Evolutionary conservation across 2,797 vertebrate genomes (phyloP).

Genomic region (Lagodon rhomboides): DNA sequence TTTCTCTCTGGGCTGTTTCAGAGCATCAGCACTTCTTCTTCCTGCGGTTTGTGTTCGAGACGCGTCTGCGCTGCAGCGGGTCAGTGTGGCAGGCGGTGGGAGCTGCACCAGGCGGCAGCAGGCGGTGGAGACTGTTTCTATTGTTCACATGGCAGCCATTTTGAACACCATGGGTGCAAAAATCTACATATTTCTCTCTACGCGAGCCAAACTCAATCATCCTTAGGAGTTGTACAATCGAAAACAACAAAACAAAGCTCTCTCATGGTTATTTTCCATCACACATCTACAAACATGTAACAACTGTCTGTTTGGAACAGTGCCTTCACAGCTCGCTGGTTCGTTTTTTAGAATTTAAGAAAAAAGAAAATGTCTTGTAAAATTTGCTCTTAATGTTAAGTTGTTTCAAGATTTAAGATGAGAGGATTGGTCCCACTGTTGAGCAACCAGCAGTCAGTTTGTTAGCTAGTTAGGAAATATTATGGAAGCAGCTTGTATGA

Average conservation of each 20-base stretch:
- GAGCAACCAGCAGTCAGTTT: background rate
- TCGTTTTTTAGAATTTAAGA: background rate
- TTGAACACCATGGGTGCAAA: constrained; percentile 30
- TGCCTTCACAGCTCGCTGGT: background rate
- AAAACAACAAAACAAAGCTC: too few species aligned
- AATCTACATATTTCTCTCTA: background rate
- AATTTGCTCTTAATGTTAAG: too few species aligned
- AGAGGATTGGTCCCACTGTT: background rate
- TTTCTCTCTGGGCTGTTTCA: constrained; percentile 11
- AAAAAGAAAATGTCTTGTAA: background rate
- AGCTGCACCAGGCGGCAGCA: constrained; percentile 26
- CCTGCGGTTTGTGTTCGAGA: background rate
- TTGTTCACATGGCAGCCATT: constrained; percentile 66
- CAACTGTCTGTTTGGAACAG: too few species aligned
- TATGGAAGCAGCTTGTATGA: background rate
- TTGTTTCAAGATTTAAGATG: background rate
- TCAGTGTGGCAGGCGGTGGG: constrained; percentile 36
- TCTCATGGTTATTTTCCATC: background rate
- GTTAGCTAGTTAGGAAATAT: background rate
- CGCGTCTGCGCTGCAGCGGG: constrained; percentile 21
- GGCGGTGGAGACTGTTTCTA: constrained; percentile 13
- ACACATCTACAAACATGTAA: background rate
- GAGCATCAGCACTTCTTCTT: constrained; percentile 32
- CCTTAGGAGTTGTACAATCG: background rate
- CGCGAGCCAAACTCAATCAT: background rate